A percentile compares a stretch with the other conserved stretches of the same genome.
Evolutionary conservation across 2,888 invertebrate species (phyloP).

Genomic region (Cosmorhoe ocellata): DNA sequence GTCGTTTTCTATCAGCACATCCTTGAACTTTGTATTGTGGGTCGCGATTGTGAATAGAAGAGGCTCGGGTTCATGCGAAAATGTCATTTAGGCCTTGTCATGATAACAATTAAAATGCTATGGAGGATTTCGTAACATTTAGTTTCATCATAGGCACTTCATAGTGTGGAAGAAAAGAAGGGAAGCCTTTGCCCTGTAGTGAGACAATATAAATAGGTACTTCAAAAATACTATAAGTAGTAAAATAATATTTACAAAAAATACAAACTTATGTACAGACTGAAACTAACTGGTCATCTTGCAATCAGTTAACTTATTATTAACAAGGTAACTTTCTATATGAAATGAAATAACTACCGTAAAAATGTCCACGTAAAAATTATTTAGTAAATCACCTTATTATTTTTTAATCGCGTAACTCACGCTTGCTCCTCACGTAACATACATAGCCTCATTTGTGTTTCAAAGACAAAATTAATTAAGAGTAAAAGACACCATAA

Average conservation of each 20-base stretch:
- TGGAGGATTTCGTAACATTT: constrained; percentile 8
- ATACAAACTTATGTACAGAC: too few relatives aligned
- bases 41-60: constrained; percentile 34
- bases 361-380: background rate
- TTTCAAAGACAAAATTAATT: background rate
- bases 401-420: background rate
- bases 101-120: constrained; percentile 27
- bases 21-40: constrained; percentile 42
- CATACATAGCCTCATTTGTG: background rate
- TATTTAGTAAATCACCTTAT: background rate
- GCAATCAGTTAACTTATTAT: too few relatives aligned
- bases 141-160: background rate
- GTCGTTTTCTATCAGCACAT: constrained; percentile 28
- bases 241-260: too few relatives aligned
- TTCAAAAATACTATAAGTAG: too few relatives aligned
- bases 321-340: too few relatives aligned
- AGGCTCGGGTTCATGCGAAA: constrained; percentile 33
- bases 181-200: too few relatives aligned
- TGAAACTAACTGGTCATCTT: too few relatives aligned
- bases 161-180: too few relatives aligned
- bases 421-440: too few relatives aligned
- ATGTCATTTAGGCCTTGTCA: constrained; percentile 37
- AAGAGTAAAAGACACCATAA: constrained; percentile 6
- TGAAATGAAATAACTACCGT: too few relatives aligned
- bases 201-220: too few relatives aligned